Percentiles rank a stretch among this genome's conserved stretches.
Conservation (phyloP, 1,140 invertebrate genomes). For the Acyrthosiphon pisum region DNA sequence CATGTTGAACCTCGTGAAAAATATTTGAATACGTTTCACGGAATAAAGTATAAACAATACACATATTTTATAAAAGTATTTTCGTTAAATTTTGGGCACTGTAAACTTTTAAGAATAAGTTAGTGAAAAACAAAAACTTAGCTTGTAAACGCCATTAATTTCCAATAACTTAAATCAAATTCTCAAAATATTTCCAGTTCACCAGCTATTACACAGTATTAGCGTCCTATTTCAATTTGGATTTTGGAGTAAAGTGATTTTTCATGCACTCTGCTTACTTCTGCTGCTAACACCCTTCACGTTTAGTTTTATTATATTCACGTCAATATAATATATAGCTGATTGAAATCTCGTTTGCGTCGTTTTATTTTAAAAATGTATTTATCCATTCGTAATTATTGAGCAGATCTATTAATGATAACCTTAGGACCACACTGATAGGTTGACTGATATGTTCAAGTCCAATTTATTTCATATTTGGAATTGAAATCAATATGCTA, state of each 20-base stretch:
- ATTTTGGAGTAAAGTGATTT: background rate
- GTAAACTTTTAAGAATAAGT: conserved; percentile 20
- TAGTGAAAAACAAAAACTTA: conserved; percentile 6
- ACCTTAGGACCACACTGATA: background rate
- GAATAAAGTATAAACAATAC: background rate
- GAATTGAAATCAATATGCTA: background rate
- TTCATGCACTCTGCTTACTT: background rate
- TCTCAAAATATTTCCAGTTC: background rate
- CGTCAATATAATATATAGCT: background rate
- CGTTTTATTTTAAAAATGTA: background rate
- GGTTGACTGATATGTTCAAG: background rate
- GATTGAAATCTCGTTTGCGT: background rate
- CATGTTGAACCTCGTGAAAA: background rate
- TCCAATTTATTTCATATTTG: background rate
- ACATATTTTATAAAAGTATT: background rate
- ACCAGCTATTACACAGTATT: background rate
- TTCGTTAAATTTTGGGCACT: background rate
- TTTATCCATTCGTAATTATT: background rate
- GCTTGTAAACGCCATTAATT: background rate
- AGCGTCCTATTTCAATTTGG: background rate
- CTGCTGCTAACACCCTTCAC: background rate
- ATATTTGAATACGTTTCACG: background rate
- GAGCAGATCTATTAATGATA: background rate
- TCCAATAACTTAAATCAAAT: conserved; percentile 17
- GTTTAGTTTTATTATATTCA: background rate